Evolutionary conservation across 2,797 vertebrate species (phyloP).

Genomic region (Halcyon chelicuti): DNA sequence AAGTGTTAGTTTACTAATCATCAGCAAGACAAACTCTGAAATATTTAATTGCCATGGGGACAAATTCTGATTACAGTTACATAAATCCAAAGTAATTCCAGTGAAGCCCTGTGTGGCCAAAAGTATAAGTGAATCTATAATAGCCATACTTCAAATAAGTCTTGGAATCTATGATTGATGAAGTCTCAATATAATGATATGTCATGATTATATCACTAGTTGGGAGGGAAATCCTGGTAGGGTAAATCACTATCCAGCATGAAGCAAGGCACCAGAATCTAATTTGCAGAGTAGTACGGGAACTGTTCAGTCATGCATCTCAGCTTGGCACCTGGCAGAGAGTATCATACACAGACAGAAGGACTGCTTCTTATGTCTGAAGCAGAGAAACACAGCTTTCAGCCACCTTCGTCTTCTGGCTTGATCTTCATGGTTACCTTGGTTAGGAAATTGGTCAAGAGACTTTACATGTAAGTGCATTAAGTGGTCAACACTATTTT

Average conservation of each 20-base stretch:
- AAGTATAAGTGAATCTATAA: not conserved
- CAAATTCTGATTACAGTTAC: not conserved
- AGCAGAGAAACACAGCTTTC: not conserved
- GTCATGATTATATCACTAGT: rapidly evolving
- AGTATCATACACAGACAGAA: not conserved
- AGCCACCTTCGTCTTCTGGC: not conserved
- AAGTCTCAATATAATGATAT: not conserved
- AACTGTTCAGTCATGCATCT: not conserved
- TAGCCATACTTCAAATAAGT: not conserved
- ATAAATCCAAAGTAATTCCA: not conserved
- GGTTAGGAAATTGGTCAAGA: not conserved
- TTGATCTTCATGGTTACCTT: not conserved
- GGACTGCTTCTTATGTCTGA: not conserved
- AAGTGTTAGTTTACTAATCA: not conserved
- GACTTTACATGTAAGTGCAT: not conserved
- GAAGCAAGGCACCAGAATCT: not conserved
- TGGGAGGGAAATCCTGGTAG: not conserved
- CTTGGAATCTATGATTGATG: not conserved
- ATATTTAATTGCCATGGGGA: not conserved
- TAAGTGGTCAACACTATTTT: not conserved
- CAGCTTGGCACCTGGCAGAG: not conserved
- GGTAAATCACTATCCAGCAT: not conserved
- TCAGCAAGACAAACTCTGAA: not conserved
- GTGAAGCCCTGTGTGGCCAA: not conserved
- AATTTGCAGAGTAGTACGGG: rapidly evolving